Conservation (phyloP, 2,888 invertebrate species). For the Calameuta idolon region DNA sequence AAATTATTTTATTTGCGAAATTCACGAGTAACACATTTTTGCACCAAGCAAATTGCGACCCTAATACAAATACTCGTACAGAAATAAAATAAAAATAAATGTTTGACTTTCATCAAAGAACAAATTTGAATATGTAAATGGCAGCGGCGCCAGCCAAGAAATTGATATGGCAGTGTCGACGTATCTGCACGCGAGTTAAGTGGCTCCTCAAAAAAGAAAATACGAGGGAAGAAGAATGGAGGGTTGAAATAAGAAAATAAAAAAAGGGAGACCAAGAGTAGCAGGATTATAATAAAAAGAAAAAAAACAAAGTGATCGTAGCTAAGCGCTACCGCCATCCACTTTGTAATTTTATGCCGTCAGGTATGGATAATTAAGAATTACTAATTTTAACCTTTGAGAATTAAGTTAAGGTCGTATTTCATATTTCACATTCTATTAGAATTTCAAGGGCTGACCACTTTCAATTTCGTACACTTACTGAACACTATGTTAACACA, state of each 20-base stretch:
- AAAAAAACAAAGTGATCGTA: not conserved
- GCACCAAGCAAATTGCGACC: not conserved
- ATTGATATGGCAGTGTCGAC: conserved; percentile 1
- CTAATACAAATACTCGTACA: not conserved
- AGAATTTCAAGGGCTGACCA: not conserved
- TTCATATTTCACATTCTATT: not conserved
- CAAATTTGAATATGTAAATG: conserved; percentile 5
- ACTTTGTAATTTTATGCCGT: not conserved
- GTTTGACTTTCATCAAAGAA: conserved; percentile 7
- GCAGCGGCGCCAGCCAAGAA: not conserved
- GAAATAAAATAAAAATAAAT: not conserved
- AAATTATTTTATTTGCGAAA: not conserved
- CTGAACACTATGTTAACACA: not conserved
- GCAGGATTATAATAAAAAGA: not conserved
- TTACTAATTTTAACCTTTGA: not conserved
- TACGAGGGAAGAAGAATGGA: not conserved
- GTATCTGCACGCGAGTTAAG: not conserved
- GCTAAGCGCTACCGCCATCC: not conserved
- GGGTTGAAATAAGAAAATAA: not conserved
- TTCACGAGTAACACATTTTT: not conserved
- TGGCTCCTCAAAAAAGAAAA: not conserved
- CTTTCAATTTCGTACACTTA: not conserved
- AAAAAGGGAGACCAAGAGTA: not conserved
- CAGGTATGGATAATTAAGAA: not conserved
- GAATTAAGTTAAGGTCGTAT: not conserved